Conservation (phyloP, 2,113 vertebrate genomes). For the Pelecanoides urinatrix region DNA sequence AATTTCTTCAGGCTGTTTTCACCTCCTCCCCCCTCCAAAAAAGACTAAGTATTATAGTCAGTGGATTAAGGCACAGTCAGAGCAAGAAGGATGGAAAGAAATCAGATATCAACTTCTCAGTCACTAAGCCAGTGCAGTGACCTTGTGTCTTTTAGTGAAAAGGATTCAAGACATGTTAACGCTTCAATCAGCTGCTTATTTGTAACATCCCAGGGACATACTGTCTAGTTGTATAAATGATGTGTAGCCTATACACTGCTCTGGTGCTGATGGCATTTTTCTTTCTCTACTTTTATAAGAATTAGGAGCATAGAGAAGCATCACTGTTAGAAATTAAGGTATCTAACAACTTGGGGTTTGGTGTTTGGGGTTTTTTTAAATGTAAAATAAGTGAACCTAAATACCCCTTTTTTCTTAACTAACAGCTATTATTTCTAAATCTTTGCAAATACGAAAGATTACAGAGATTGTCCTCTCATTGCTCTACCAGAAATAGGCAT, state of each 20-base stretch:
- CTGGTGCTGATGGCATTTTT: not conserved
- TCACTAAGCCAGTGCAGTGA: not conserved
- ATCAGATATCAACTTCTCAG: not conserved
- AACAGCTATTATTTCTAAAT: not conserved
- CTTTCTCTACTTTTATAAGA: not conserved
- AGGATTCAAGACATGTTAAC: not conserved
- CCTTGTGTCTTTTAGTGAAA: not conserved
- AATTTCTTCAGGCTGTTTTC: not conserved
- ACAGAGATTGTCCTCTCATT: not conserved
- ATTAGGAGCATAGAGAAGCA: not conserved
- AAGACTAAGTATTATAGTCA: not conserved
- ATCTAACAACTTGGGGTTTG: not conserved
- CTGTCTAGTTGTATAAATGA: not conserved
- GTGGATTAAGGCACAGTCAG: not conserved
- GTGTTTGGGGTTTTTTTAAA: not conserved
- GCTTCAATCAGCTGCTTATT: slow-evolving; percentile 21
- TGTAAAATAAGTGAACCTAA: not conserved
- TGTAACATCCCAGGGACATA: not conserved
- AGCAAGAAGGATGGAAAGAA: not conserved
- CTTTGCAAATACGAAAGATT: not conserved
- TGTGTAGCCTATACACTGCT: not conserved
- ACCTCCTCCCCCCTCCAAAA: not conserved
- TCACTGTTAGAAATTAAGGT: not conserved
- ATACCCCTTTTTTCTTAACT: not conserved
- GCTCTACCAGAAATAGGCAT: not conserved